phyloP scores from a whole-genome alignment of 1,140 invertebrate genomes.

The Sitobion miscanthi region DNA sequence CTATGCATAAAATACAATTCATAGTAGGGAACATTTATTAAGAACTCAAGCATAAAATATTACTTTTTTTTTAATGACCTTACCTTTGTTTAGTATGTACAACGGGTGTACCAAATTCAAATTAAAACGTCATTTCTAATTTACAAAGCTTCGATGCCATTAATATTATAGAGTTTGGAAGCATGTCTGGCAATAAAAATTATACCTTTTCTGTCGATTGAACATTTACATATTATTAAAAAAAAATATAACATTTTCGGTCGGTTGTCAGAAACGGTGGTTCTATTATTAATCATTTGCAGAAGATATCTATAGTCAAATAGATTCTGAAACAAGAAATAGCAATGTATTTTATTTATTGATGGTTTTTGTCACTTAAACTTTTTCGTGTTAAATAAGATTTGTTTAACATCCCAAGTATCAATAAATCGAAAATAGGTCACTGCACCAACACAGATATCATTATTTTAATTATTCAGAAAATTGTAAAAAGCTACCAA shows the following conservation, averaged over 20 bases:
- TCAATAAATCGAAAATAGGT: background rate
- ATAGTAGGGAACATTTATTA: background rate
- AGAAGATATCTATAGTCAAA: background rate
- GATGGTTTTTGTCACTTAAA: background rate
- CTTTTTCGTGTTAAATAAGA: background rate
- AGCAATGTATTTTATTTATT: background rate
- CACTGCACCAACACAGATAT: background rate
- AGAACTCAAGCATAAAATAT: slow-evolving; percentile 3
- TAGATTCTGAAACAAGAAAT: background rate
- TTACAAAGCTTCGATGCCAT: slow-evolving; percentile 35
- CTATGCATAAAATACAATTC: background rate
- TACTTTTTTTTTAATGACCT: background rate
- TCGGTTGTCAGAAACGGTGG: background rate
- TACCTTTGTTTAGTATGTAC: slow-evolving; percentile 36
- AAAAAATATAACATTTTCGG: background rate
- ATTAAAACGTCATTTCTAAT: slow-evolving; percentile 47
- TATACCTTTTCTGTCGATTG: slow-evolving; percentile 36
- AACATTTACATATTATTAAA: slow-evolving; percentile 28
- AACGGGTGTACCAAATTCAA: slow-evolving; percentile 38
- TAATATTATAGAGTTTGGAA: slow-evolving; percentile 39
- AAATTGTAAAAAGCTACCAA: no score
- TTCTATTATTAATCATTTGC: background rate
- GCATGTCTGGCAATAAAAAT: slow-evolving; percentile 41
- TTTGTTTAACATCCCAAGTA: background rate
- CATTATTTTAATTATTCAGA: background rate